Evolutionary conservation across 2,888 invertebrate genomes (phyloP).

Genomic region (Papilio protenor): DNA sequence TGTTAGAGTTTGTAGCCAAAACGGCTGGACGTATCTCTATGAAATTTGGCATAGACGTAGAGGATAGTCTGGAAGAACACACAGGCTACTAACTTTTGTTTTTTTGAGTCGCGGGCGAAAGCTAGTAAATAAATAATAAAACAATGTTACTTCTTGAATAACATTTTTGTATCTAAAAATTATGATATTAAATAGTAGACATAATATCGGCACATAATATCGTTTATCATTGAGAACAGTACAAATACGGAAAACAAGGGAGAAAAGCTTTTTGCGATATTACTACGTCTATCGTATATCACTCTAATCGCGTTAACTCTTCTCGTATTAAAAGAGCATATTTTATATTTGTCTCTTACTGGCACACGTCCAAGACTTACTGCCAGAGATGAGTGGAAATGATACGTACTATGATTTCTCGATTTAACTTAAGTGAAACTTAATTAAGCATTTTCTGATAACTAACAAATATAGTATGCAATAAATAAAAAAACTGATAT

Average conservation of each 20-base stretch:
- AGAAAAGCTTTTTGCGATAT: constrained; percentile 50
- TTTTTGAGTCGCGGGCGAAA: no score
- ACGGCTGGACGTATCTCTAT: no score
- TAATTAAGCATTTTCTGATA: background rate
- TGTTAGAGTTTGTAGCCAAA: no score
- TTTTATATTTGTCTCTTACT: constrained; percentile 57
- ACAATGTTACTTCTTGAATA: no score
- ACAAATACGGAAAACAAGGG: constrained; percentile 45
- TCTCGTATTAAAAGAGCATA: constrained; percentile 63
- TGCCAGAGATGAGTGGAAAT: constrained; percentile 55
- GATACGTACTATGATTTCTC: constrained; percentile 44
- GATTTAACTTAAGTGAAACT: constrained; percentile 24
- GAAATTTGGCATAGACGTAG: no score
- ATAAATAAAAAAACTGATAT: background rate
- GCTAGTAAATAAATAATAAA: no score
- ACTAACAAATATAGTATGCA: background rate
- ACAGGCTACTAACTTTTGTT: no score
- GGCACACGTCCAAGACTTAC: constrained; percentile 56
- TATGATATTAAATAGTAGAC: background rate
- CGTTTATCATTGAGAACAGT: constrained; percentile 35
- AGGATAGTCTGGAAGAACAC: no score
- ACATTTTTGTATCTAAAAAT: no score
- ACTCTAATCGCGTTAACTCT: constrained; percentile 63
- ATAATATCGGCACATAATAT: constrained; percentile 10
- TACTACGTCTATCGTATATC: constrained; percentile 55